Evolutionary conservation across 2,113 vertebrate genomes (phyloP), one percentile per base, ranked within the genome.

Genomic region (Patagioenas fasciata): DNA sequence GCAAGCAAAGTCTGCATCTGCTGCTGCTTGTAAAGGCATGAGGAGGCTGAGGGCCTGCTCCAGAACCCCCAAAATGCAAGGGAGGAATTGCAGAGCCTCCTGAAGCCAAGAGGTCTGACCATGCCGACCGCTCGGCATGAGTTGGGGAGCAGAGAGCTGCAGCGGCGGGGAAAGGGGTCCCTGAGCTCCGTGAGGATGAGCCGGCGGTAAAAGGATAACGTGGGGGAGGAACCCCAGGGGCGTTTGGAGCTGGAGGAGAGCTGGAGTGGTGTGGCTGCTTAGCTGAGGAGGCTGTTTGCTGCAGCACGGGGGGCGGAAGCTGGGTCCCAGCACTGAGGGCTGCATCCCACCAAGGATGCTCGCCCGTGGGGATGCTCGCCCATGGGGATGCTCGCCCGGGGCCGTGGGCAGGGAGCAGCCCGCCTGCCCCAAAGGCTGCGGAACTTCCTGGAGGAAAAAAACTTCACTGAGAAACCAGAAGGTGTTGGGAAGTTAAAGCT

Each of bases 101-200:
- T 6, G 29, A 54, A 23, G 14, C 24, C 19, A 3, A 8, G 25
- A 40, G 40, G 2, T 72, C 18, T 5, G 53, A 2, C 34, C 26
- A 42, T 14, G 1, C 24, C 1, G 5, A 10, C 14, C 0, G 8
- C 75, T 26, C 1, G 2, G 44, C 21, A 5, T 0, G 1, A 24
- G 44, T 48, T 0, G 4, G 5, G 40, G 24, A 51, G 71, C 65
- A 3, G 13, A 0, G 26, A 15, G 29, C 16, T 10, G 17, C 38
- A 11, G 38, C 10, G 44, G 50, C 9, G 23, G 15, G 13, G 15
- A 5, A 29, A 4, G 23, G 42, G 47, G 13, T 3, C 23, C 61
- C 44, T 5, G n/a, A 40, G 5, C 42, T 11, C 42, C 7, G 0
- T 2, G 38, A 31, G 13, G 34, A 5, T n/a, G 65, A 25, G 38